phyloP scores from a whole-genome alignment of 2,113 vertebrate species.

The Myiozetetes cayanensis region DNA sequence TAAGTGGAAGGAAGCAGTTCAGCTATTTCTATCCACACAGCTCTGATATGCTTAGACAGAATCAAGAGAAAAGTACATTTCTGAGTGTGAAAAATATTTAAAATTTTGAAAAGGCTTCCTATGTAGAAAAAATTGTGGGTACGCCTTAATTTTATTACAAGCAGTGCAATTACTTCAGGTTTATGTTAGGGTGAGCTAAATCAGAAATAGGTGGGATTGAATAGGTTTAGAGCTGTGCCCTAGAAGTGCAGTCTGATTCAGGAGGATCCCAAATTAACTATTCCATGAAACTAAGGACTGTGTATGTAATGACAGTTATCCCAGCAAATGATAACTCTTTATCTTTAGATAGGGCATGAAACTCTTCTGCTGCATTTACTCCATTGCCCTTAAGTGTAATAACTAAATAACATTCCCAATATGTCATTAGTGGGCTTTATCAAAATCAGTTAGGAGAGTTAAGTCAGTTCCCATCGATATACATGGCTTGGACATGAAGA shows the following conservation, averaged over 20 bases:
- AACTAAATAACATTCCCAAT: neutral
- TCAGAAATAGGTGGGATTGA: neutral
- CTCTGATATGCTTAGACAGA: neutral
- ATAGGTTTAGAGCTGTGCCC: neutral
- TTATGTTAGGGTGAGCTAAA: neutral
- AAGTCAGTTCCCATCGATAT: neutral
- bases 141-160: neutral
- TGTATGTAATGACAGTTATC: neutral
- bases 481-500: neutral
- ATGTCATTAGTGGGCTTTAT: neutral
- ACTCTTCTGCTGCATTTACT: neutral
- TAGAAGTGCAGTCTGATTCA: neutral
- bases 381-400: neutral
- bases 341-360: neutral
- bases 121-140: neutral
- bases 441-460: neutral
- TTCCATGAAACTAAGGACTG: neutral
- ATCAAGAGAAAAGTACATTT: neutral
- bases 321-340: neutral
- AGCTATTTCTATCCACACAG: neutral
- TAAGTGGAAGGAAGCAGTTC: neutral
- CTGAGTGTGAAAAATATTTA: neutral
- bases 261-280: neutral
- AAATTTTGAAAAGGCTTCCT: neutral
- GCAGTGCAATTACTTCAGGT: neutral